Percentiles rank a stretch among this genome's conserved stretches.
phyloP scores from a whole-genome alignment of 1,140 invertebrate genomes.

The Bombus consobrinus region DNA sequence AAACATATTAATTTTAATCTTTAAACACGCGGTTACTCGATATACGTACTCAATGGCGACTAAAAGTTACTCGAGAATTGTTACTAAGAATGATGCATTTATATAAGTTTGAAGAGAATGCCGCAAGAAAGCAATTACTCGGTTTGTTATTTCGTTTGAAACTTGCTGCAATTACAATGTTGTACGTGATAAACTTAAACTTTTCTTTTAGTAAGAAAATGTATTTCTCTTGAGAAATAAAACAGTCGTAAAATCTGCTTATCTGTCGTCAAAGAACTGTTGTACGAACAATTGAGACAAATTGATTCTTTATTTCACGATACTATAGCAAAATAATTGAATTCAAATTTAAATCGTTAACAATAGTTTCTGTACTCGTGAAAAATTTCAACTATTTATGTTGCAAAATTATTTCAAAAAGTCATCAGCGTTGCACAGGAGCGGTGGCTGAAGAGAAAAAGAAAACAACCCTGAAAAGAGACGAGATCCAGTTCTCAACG shows the following conservation, averaged over 20 bases:
- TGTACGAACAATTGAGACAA: background rate
- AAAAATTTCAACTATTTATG: too few relatives aligned
- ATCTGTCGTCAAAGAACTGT: background rate
- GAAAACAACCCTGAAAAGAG: background rate
- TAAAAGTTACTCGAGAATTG: background rate
- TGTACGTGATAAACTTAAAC: background rate
- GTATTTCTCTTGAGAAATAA: background rate
- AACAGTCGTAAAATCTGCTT: background rate
- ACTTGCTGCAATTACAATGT: background rate
- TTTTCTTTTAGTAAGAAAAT: background rate
- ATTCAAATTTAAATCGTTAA: background rate
- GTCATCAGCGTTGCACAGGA: background rate
- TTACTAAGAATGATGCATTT: background rate
- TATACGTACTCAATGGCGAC: background rate
- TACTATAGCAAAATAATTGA: background rate
- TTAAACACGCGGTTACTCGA: background rate
- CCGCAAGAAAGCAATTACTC: background rate
- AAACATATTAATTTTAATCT: background rate
- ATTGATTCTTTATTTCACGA: background rate
- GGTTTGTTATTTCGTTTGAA: background rate
- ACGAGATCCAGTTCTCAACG: background rate
- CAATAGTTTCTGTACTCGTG: too few relatives aligned
- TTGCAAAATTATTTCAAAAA: background rate
- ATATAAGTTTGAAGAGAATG: background rate
- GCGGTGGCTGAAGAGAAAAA: background rate